Evolutionary conservation across 2,888 invertebrate species (phyloP).

Genomic region (Marasmarcha lunaedactyla): DNA sequence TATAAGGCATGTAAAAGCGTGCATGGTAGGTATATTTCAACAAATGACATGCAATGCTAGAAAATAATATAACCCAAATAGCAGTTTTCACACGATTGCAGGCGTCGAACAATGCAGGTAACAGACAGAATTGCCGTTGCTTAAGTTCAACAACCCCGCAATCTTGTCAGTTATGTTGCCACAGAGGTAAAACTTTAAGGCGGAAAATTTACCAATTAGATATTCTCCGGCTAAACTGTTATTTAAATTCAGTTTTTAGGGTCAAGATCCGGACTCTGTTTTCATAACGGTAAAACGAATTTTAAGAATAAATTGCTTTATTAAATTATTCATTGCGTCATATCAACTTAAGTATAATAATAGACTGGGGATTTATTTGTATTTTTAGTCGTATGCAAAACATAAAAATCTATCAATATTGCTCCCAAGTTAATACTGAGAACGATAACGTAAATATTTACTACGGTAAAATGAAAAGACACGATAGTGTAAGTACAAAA

Average conservation of each 20-base stretch:
- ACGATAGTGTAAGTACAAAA: too few relatives aligned
- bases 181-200: constrained; percentile 19
- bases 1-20: constrained; percentile 5
- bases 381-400: too few relatives aligned
- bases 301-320: too few relatives aligned
- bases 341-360: too few relatives aligned
- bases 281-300: too few relatives aligned
- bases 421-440: too few relatives aligned
- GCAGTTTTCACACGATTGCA: constrained; percentile 55
- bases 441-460: too few relatives aligned
- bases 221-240: not conserved
- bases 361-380: too few relatives aligned
- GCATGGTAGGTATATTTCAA: not conserved
- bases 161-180: constrained; percentile 14
- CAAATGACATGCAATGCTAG: constrained; percentile 2
- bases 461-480: too few relatives aligned
- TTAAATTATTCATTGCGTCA: too few relatives aligned
- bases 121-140: constrained; percentile 28
- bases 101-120: constrained; percentile 42
- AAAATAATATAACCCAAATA: constrained; percentile 31
- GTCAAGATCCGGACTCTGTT: too few relatives aligned
- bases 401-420: too few relatives aligned
- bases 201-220: constrained; percentile 7
- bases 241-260: not conserved
- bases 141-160: constrained; percentile 34